A percentile compares a stretch with the other conserved stretches of the same genome.
These are phyloP conservation scores for Lagopus muta DNA, from an alignment of 2,113 vertebrate genomes.

Conservation along the genomic window DNA sequence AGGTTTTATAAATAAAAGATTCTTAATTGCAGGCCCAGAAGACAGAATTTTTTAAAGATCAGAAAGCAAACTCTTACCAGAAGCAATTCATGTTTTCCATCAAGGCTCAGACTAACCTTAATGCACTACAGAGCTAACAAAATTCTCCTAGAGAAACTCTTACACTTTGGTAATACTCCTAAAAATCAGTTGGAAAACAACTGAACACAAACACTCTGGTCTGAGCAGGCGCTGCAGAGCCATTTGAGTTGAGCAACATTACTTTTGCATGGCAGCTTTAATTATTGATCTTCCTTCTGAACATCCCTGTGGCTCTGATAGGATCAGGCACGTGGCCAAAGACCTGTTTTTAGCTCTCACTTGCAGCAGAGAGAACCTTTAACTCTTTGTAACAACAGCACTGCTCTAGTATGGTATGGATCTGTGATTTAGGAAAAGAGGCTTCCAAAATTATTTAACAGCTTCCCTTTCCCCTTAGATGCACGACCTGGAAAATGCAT, in stretches of 20 bases:
- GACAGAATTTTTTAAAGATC: neutral
- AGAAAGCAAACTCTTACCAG: neutral
- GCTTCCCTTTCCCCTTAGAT: neutral
- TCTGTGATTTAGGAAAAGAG: neutral
- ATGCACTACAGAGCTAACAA: fast-evolving
- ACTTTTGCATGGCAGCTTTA: neutral
- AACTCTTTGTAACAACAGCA: neutral
- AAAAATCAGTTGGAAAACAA: neutral
- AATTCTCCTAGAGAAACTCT: neutral
- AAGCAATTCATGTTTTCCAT: neutral
- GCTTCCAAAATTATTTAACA: neutral
- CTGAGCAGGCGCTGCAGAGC: neutral
- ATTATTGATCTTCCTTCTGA: slow-evolving; percentile 38
- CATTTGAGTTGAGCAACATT: neutral
- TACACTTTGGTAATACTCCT: neutral
- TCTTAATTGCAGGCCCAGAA: neutral
- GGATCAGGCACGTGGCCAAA: neutral
- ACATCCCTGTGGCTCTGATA: neutral
- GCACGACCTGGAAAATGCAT: neutral
- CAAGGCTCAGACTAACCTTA: neutral
- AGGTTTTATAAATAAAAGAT: slow-evolving; percentile 8
- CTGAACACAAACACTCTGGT: neutral
- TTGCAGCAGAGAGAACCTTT: neutral
- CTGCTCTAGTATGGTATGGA: fast-evolving
- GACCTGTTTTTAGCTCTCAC: neutral